A percentile compares a stretch with the other conserved stretches of the same genome.
Evolutionary conservation across 2,888 invertebrate species (phyloP).

Genomic region (Litoditis marina): DNA sequence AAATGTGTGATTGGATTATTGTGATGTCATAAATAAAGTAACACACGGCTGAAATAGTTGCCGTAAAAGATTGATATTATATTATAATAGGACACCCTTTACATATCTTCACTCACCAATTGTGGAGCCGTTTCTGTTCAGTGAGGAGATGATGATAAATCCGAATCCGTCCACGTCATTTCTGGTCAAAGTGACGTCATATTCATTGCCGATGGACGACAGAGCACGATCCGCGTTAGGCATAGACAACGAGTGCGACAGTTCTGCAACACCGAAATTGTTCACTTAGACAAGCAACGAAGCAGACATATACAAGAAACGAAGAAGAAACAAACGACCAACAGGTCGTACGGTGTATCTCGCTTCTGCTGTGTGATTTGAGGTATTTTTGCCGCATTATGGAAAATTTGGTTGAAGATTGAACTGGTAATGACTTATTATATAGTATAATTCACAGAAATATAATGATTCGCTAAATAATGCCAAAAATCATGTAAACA

Average conservation of each 20-base stretch:
- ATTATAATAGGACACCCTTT: too few relatives aligned
- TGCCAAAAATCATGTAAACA: too few relatives aligned
- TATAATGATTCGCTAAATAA: too few relatives aligned
- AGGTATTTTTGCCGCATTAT: too few relatives aligned
- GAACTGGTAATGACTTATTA: too few relatives aligned
- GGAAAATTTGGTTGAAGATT: too few relatives aligned
- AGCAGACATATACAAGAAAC: not conserved
- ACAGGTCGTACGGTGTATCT: too few relatives aligned
- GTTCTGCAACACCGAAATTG: too few relatives aligned
- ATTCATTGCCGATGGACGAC: constrained; percentile 11
- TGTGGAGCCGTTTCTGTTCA: constrained; percentile 81
- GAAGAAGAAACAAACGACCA: not conserved
- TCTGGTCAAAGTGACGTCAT: constrained; percentile 39
- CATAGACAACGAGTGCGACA: constrained; percentile 10
- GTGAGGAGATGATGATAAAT: constrained; percentile 94
- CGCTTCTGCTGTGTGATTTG: too few relatives aligned
- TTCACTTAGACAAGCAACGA: too few relatives aligned
- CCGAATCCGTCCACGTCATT: constrained; percentile 95
- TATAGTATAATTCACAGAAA: too few relatives aligned
- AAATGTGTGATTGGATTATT: not conserved
- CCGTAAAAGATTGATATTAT: too few relatives aligned
- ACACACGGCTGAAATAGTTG: not conserved
- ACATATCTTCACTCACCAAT: constrained; percentile 70
- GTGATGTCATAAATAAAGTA: not conserved
- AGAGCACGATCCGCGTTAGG: constrained; percentile 3